phyloP scores from a whole-genome alignment of 92 coral and sea anemone species.

The Blastomussa wellsi region DNA sequence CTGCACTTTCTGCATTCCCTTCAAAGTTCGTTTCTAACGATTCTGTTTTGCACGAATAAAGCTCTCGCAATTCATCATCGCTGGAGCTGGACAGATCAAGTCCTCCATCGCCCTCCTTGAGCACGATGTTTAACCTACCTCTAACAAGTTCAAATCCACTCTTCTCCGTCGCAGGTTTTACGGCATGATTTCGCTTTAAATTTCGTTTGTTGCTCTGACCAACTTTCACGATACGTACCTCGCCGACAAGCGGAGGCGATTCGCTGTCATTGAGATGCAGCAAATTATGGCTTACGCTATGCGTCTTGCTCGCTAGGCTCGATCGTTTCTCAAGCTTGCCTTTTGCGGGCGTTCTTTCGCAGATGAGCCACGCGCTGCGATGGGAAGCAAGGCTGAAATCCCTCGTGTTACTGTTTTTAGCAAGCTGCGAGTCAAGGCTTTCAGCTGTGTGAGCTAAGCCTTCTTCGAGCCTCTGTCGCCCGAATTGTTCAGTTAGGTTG shows the following conservation, averaged over 20 bases:
- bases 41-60: slow-evolving; percentile 1
- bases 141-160: not conserved
- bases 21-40: not conserved
- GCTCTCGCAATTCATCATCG: slow-evolving; percentile 53
- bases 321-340: slow-evolving; percentile 5
- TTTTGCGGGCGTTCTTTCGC: slow-evolving; percentile 16
- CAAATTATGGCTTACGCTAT: slow-evolving; percentile 17
- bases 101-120: slow-evolving; percentile 17
- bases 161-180: not conserved
- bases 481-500: slow-evolving; percentile 49
- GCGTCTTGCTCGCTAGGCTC: slow-evolving; percentile 1
- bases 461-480: slow-evolving; percentile 55
- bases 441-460: slow-evolving; percentile 21
- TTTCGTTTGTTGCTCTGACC: slow-evolving; percentile 11
- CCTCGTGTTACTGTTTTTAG: not conserved
- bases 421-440: slow-evolving; percentile 23
- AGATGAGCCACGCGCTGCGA: slow-evolving; percentile 24
- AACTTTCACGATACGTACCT: slow-evolving; percentile 34
- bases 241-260: slow-evolving; percentile 30
- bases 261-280: slow-evolving; percentile 12
- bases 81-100: slow-evolving; percentile 56
- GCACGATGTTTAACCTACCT: not conserved
- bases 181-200: slow-evolving; percentile 8
- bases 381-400: slow-evolving; percentile 5
- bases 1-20: not conserved